These are phyloP conservation scores for Chamaea fasciata DNA, from an alignment of 2,113 vertebrate genomes.

Conservation along the genomic window DNA sequence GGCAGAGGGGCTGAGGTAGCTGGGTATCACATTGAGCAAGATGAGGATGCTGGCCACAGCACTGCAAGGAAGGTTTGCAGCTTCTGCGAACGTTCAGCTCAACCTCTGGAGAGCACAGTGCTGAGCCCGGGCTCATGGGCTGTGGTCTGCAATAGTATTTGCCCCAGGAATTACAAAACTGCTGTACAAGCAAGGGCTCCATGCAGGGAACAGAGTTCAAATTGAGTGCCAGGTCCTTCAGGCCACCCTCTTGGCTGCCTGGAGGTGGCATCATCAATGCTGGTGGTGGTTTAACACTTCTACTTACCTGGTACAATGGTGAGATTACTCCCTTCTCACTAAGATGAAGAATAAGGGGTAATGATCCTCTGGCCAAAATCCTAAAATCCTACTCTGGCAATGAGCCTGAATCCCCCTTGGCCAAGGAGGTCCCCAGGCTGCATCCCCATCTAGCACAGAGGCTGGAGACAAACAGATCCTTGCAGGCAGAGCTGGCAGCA, in stretches of 20 bases:
- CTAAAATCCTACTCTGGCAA: not conserved
- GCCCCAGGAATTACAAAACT: not conserved
- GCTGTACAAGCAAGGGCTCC: not conserved
- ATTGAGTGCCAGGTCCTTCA: not conserved
- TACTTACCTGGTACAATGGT: not conserved
- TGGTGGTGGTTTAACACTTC: not conserved
- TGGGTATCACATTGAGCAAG: not conserved
- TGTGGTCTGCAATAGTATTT: not conserved
- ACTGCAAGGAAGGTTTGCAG: fast-evolving
- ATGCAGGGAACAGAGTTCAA: not conserved
- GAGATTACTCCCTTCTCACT: not conserved
- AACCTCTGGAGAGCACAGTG: not conserved
- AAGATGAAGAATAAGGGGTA: not conserved
- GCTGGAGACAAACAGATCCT: not conserved
- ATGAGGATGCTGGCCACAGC: fast-evolving
- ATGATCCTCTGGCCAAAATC: not conserved
- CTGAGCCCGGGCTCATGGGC: fast-evolving
- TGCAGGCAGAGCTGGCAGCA: not conserved
- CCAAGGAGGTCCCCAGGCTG: not conserved
- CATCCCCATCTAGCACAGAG: not conserved
- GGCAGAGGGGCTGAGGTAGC: not conserved
- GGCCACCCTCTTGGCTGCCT: not conserved
- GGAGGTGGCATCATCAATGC: not conserved
- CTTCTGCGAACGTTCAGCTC: not conserved
- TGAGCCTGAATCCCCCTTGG: not conserved